Percentiles rank a stretch among this genome's conserved stretches.
Conservation (phyloP, 2,113 vertebrate genomes). For the Antechinus flavipes region DNA sequence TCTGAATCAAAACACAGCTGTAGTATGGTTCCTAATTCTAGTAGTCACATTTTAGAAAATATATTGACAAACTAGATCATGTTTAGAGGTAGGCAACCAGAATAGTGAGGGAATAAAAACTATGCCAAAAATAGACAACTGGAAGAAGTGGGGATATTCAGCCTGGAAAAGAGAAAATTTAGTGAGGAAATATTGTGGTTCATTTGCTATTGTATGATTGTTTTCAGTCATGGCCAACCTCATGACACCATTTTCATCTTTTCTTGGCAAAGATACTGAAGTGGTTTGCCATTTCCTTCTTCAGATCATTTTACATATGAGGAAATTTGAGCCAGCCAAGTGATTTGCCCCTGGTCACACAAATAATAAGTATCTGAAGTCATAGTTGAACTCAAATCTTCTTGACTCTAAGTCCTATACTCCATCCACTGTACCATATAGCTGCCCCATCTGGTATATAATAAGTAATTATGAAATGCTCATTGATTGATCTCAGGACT, state of each 20-base stretch:
- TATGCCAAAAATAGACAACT: background rate
- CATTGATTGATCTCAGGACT: background rate
- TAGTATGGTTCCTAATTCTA: background rate
- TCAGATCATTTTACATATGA: background rate
- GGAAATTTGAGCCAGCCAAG: background rate
- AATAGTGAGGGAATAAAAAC: background rate
- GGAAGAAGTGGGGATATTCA: background rate
- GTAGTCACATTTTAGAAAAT: background rate
- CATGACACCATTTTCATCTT: background rate
- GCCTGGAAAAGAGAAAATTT: background rate
- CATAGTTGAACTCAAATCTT: background rate
- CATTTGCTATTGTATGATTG: background rate
- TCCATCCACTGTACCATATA: background rate
- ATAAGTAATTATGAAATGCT: background rate
- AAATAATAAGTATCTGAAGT: background rate
- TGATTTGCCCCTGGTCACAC: background rate
- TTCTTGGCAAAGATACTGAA: background rate
- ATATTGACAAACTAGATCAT: background rate
- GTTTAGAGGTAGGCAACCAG: background rate
- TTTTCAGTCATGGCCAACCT: background rate
- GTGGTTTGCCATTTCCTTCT: background rate
- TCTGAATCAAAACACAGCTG: background rate
- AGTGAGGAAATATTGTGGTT: background rate
- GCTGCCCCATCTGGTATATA: background rate
- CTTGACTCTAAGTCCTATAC: background rate